Evolutionary conservation across 2,113 vertebrate genomes (phyloP).

Genomic region (Morone saxatilis): DNA sequence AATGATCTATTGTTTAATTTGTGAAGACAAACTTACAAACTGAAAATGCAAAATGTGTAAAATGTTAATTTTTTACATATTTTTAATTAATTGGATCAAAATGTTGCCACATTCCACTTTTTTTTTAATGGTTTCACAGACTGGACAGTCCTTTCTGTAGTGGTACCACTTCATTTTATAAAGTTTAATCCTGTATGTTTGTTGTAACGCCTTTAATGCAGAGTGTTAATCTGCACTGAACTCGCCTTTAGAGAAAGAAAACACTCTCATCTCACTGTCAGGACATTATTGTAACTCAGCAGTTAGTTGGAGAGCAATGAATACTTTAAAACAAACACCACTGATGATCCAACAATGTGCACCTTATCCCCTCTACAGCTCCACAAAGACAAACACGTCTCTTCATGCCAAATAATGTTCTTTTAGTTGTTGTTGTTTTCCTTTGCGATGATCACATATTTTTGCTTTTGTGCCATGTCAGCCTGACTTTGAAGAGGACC

Average conservation of each 20-base stretch:
- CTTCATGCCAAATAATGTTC: conserved; percentile 70
- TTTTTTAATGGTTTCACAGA: not conserved
- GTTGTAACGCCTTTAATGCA: conserved; percentile 17
- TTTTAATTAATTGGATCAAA: too few species aligned
- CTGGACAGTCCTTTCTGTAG: not conserved
- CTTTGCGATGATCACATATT: conserved; percentile 82
- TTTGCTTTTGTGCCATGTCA: conserved; percentile 30
- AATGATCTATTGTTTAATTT: not conserved
- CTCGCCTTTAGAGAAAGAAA: conserved; percentile 17
- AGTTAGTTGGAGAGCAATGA: conserved; percentile 16
- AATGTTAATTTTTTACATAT: not conserved
- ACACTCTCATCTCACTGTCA: conserved; percentile 6
- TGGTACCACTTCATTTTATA: not conserved
- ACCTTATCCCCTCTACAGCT: conserved; percentile 42
- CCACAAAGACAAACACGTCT: not conserved
- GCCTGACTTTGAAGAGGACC: conserved; percentile 23
- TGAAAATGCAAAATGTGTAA: not conserved
- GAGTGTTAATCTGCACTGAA: not conserved
- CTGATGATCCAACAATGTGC: conserved; percentile 21
- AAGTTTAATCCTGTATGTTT: not conserved
- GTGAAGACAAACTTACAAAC: not conserved
- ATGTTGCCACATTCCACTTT: not conserved
- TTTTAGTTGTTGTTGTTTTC: conserved; percentile 79
- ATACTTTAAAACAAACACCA: not conserved
- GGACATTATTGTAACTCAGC: not conserved